A percentile compares a stretch with the other conserved stretches of the same genome.
Conservation (phyloP, 2,797 vertebrate species). For the Sparidentex hasta region DNA sequence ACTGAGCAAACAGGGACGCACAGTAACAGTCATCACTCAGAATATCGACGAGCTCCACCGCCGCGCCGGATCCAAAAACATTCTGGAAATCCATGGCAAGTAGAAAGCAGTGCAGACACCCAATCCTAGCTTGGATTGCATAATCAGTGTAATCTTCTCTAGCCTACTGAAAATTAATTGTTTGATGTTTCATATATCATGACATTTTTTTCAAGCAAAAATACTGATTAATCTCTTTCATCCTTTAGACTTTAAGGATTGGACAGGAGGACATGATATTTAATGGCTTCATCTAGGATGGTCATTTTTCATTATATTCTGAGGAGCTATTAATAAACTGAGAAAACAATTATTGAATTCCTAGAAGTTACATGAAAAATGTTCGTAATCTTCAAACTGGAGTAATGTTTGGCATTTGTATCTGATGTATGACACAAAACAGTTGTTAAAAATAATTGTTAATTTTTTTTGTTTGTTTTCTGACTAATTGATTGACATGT, state of each 20-base stretch:
- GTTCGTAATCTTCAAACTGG: too few species aligned
- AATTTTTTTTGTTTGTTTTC: background rate
- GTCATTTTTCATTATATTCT: too few species aligned
- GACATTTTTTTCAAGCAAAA: too few species aligned
- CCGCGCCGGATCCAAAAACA: constrained; percentile 91
- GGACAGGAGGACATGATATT: background rate
- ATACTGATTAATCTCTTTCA: too few species aligned
- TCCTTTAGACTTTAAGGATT: too few species aligned
- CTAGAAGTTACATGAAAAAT: too few species aligned
- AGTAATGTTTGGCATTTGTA: background rate
- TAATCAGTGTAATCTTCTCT: too few species aligned
- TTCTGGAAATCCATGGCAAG: constrained; percentile 94
- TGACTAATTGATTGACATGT: background rate
- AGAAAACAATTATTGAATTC: too few species aligned
- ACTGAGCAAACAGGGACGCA: constrained; percentile 89
- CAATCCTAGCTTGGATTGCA: background rate
- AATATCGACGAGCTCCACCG: constrained; percentile 97
- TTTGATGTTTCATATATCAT: too few species aligned
- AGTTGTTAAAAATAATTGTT: background rate
- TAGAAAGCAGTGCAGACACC: background rate
- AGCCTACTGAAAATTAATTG: too few species aligned
- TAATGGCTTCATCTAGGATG: background rate
- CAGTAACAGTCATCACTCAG: constrained; percentile 92
- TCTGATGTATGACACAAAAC: background rate
- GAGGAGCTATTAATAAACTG: too few species aligned